These are phyloP conservation scores for Sebastiscus tertius DNA, from an alignment of 2,797 vertebrate genomes.

Conservation along the genomic window DNA sequence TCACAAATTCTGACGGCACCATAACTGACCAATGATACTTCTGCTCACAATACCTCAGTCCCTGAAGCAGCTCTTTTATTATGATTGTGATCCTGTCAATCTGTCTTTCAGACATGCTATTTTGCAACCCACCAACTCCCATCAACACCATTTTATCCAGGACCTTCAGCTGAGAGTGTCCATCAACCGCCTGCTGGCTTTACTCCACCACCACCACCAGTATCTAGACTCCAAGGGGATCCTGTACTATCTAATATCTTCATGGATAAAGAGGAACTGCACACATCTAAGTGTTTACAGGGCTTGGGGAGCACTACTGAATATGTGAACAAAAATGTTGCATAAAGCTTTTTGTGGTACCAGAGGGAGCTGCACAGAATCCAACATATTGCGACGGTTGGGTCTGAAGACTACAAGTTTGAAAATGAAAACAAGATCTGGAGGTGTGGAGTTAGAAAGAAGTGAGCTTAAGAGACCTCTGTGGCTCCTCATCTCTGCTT, in stretches of 20 bases:
- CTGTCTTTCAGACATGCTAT: not conserved
- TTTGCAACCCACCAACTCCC: not conserved
- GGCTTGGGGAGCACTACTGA: not conserved
- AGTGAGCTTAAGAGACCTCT: not conserved
- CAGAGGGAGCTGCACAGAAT: not conserved
- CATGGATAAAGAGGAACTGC: not conserved
- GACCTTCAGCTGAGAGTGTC: not conserved
- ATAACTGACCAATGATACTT: not conserved
- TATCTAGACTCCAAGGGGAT: not conserved
- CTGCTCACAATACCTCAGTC: not conserved
- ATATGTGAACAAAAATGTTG: not conserved
- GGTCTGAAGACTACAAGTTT: not conserved
- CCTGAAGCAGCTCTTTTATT: not conserved
- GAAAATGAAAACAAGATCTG: not conserved
- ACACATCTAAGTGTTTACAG: not conserved
- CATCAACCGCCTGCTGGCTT: slow-evolving; percentile 2
- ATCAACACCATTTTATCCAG: not conserved
- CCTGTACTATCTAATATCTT: not conserved
- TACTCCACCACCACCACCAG: not conserved
- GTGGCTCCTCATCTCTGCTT: not conserved
- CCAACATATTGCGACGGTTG: not conserved
- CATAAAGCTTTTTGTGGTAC: not conserved
- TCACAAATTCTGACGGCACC: not conserved
- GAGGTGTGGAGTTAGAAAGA: not conserved
- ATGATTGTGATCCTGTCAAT: not conserved